These are phyloP conservation scores for Lepidocyrtinus sp. DNA, from an alignment of 2,888 invertebrate genomes.

Conservation along the genomic window DNA sequence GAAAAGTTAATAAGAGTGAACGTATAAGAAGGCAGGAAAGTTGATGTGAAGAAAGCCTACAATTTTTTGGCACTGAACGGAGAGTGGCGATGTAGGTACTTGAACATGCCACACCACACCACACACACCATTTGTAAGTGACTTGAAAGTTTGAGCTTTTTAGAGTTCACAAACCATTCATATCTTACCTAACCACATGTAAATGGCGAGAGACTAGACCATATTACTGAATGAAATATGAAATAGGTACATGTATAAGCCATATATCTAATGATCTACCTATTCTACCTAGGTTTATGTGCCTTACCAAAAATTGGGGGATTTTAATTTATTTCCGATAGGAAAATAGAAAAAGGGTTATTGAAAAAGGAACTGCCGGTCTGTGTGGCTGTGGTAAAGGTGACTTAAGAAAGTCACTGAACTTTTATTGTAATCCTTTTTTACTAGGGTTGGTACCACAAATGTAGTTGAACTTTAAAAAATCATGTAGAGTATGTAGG, in stretches of 20 bases:
- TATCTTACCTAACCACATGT: neutral
- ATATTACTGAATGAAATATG: neutral
- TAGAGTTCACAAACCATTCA: no score
- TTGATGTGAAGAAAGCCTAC: neutral
- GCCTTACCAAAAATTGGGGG: no score
- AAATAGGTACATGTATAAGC: neutral
- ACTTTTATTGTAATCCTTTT: neutral
- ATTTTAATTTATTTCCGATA: no score
- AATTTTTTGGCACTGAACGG: no score
- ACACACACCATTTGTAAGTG: no score
- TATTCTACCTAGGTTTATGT: neutral
- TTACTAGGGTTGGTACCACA: neutral
- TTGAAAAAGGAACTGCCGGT: neutral
- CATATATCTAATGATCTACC: neutral
- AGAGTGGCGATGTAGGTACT: neutral
- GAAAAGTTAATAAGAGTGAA: neutral
- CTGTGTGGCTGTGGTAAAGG: neutral
- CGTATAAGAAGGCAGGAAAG: conserved; percentile 1
- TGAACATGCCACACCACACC: no score
- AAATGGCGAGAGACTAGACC: neutral
- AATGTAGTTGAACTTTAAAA: neutral
- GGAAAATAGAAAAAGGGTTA: no score
- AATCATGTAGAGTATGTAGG: neutral
- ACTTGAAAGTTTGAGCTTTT: no score
- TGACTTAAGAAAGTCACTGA: neutral